These are phyloP conservation scores for Heliconius congener DNA, from an alignment of 1,140 invertebrate species.

Conservation along the genomic window DNA sequence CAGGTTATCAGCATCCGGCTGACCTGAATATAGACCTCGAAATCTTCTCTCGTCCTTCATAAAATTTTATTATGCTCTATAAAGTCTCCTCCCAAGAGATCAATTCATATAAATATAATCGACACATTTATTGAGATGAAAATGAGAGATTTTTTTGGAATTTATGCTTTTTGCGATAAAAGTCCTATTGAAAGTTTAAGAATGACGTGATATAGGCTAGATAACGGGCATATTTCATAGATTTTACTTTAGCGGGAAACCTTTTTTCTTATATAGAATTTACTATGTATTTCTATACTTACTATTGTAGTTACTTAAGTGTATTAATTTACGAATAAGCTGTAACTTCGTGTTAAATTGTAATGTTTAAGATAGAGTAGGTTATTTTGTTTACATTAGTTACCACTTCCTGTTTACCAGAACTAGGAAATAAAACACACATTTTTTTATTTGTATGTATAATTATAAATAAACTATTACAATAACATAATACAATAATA, in stretches of 20 bases:
- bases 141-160: slow-evolving; percentile 22
- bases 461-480: no score
- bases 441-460: no score
- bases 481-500: no score
- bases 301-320: no score
- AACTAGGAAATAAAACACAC: no score
- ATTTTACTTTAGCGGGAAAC: background rate
- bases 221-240: background rate
- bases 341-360: no score
- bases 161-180: slow-evolving; percentile 17
- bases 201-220: slow-evolving; percentile 6
- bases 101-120: slow-evolving; percentile 58
- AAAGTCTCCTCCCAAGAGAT: slow-evolving; percentile 59
- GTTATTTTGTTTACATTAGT: no score
- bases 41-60: slow-evolving; percentile 63
- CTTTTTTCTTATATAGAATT: background rate
- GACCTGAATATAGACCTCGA: slow-evolving; percentile 60
- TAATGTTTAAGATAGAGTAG: no score
- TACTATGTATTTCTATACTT: background rate
- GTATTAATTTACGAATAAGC: no score
- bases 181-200: slow-evolving; percentile 5
- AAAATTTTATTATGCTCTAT: slow-evolving; percentile 67
- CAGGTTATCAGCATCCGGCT: slow-evolving; percentile 67
- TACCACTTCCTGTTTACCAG: no score
- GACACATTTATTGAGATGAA: slow-evolving; percentile 45